Evolutionary conservation across 2,888 invertebrate genomes (phyloP), one percentile per base, ranked within the genome.

Genomic region (Chloroclystis v-ata): DNA sequence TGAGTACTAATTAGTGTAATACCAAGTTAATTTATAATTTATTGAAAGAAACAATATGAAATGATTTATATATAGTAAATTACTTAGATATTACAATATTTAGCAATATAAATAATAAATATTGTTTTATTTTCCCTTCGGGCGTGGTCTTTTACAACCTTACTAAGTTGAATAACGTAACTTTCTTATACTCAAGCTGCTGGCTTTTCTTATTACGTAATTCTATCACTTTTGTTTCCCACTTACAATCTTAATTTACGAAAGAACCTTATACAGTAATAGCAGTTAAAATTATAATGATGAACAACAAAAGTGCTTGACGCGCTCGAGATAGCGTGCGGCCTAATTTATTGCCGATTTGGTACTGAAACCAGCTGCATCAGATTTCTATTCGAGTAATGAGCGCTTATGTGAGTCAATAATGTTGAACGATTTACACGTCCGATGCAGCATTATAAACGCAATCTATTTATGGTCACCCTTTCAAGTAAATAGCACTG

Each of bases 131-230:
- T n/a, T 72, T 74, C 69, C 63, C 60, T 65, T 68, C 63, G 67
- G 75, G 77, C 69, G 77, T 73, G 74, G 75, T 65, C 60, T 81
- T 79, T 81, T 80, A 81, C 73, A 72, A 67, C 71, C 66, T 65
- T 63, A 69, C 72, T 75, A 75, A 69, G 75, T 72, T 73, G 72
- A 71, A 64, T 72, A 67, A 66, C 64, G 69, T 69, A 65, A 71
- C 67, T 72, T 71, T 54, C 62, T 65, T 76, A 67, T 72, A 72
- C 10, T 65, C 65, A 50, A 74, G 65, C 54, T 55, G 58, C 62
- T 63, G 60, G 72, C 75, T 66, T 60, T 71, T 69, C 59, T 64
- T 52, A 12, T 65, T 59, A 62, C 64, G 61, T 65, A 66, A 65
- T 56, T 64, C 47, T 59, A 60, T 59, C 61, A 50, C 32, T 56